Percentiles rank a stretch among this genome's conserved stretches.
phyloP scores from a whole-genome alignment of 2,797 vertebrate species.

The Thamnophis elegans region DNA sequence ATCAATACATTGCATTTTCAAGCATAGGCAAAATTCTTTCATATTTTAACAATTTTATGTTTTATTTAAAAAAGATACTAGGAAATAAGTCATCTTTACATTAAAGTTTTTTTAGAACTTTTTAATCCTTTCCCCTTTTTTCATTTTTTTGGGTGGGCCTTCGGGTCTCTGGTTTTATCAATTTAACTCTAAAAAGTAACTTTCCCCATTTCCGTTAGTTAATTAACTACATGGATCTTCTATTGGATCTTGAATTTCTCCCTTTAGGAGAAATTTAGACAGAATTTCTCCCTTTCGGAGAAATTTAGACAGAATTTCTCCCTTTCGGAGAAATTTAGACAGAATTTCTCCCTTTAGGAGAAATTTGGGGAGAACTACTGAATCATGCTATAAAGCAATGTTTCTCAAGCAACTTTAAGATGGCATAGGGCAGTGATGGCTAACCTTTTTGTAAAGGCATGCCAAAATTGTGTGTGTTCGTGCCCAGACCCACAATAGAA shows the following conservation, averaged over 20 bases:
- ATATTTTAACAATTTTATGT: background rate
- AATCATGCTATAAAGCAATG: background rate
- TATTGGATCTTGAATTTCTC: background rate
- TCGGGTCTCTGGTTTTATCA: background rate
- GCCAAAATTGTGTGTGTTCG: too few species aligned
- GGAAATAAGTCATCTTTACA: background rate
- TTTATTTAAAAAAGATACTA: background rate
- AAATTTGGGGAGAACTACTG: background rate
- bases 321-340: too few species aligned
- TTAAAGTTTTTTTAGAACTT: background rate
- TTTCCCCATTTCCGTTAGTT: background rate
- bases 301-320: background rate
- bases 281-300: too few species aligned
- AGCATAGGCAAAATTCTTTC: background rate
- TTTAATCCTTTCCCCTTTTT: background rate
- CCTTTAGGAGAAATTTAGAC: too few species aligned
- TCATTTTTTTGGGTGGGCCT: background rate
- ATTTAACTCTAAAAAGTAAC: background rate
- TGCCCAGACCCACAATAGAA: too few species aligned
- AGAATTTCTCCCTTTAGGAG: too few species aligned
- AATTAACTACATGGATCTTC: background rate
- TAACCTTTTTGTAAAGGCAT: too few species aligned
- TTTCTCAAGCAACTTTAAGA: background rate
- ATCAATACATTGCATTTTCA: background rate
- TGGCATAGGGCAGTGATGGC: background rate